A percentile compares a stretch with the other conserved stretches of the same genome.
Evolutionary conservation across 2,888 invertebrate genomes (phyloP).

Genomic region (Agonopterix heracliana): DNA sequence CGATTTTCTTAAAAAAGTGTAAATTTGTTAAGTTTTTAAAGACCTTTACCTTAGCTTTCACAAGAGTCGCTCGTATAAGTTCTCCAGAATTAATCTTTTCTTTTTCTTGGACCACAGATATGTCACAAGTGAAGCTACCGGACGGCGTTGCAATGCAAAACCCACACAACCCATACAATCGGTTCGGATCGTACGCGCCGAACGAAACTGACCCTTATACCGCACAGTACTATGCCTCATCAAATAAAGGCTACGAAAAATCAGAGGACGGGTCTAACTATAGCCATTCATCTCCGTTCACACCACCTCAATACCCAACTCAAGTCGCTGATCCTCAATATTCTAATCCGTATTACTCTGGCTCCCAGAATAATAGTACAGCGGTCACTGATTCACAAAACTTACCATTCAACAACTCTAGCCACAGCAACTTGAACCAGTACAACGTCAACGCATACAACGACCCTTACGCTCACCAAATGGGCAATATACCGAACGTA

Average conservation of each 20-base stretch:
- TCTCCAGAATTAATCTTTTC: neutral
- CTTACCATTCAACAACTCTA: conserved; percentile 17
- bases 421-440: conserved; percentile 16
- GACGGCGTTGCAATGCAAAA: conserved; percentile 51
- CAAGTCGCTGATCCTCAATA: conserved; percentile 44
- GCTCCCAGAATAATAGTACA: conserved; percentile 42
- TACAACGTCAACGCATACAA: conserved; percentile 17
- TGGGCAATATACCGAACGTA: too few species aligned
- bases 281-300: conserved; percentile 48
- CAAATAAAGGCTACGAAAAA: conserved; percentile 44
- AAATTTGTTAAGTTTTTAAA: too few species aligned
- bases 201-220: conserved; percentile 38
- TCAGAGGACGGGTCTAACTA: conserved; percentile 37
- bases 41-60: too few species aligned
- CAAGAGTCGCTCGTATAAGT: too few species aligned
- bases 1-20: too few species aligned
- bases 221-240: conserved; percentile 34
- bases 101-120: conserved; percentile 48
- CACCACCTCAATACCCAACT: conserved; percentile 48
- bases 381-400: conserved; percentile 50
- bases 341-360: conserved; percentile 53
- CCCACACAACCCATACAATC: conserved; percentile 40
- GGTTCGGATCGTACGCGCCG: conserved; percentile 41
- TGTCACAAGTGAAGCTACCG: conserved; percentile 49
- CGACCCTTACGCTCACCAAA: conserved; percentile 24